Percentiles rank a stretch among this genome's conserved stretches.
Conservation (phyloP, 2,113 vertebrate species). For the Phycodurus eques region DNA sequence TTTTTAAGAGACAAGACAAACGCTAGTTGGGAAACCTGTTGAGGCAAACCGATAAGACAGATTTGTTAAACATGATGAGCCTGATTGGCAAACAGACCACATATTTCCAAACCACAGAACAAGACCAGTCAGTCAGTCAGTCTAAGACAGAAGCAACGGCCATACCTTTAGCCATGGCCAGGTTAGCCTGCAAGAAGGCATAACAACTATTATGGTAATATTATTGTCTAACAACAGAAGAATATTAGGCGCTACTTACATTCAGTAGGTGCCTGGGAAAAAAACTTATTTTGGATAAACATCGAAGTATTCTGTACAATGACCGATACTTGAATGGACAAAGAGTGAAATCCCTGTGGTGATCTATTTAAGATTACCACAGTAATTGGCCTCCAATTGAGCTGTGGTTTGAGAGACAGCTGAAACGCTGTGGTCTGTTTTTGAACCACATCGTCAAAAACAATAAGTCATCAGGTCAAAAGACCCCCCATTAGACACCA, state of each 20-base stretch:
- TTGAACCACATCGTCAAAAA: slow-evolving; percentile 67
- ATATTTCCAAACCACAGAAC: slow-evolving; percentile 81
- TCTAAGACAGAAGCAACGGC: slow-evolving; percentile 69
- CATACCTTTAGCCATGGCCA: slow-evolving; percentile 71
- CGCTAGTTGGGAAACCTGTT: slow-evolving; percentile 68
- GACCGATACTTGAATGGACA: slow-evolving; percentile 48
- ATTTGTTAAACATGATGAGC: slow-evolving; percentile 69
- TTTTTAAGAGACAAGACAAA: slow-evolving; percentile 69
- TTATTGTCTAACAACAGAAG: slow-evolving; percentile 56
- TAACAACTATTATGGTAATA: slow-evolving; percentile 58
- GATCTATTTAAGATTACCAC: slow-evolving; percentile 62
- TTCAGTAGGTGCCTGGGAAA: slow-evolving; percentile 75
- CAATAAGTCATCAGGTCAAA: slow-evolving; percentile 17
- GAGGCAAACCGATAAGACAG: slow-evolving; percentile 71
- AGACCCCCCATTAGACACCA: slow-evolving; percentile 42
- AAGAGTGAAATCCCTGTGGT: slow-evolving; percentile 56
- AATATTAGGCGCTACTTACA: slow-evolving; percentile 72
- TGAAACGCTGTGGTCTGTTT: slow-evolving; percentile 80
- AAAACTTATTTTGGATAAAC: slow-evolving; percentile 62
- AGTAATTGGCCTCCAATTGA: slow-evolving; percentile 66
- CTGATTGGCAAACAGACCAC: slow-evolving; percentile 78
- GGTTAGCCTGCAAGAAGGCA: slow-evolving; percentile 71
- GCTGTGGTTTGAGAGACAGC: slow-evolving; percentile 77
- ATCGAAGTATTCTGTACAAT: slow-evolving; percentile 62
- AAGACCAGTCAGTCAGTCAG: slow-evolving; percentile 55